These are phyloP conservation scores for Phaethon lepturus DNA, from an alignment of 2,113 vertebrate species.

Conservation along the genomic window DNA sequence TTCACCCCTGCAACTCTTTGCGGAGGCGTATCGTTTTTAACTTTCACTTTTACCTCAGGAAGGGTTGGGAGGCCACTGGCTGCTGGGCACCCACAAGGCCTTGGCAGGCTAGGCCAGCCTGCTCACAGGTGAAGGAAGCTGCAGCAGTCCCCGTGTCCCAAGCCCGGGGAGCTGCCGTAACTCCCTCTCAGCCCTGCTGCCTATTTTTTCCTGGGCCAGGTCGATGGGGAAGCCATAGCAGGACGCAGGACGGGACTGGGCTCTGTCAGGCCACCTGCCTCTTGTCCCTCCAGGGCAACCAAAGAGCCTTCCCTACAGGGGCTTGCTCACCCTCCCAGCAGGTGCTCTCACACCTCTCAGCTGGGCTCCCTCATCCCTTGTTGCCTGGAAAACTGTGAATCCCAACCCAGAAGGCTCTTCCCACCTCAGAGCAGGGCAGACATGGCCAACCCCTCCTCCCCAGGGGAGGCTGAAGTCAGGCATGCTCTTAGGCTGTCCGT, in stretches of 20 bases:
- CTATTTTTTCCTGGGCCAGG: neutral
- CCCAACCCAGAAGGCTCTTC: neutral
- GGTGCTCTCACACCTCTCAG: neutral
- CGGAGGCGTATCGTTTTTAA: accelerated
- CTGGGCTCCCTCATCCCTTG: neutral
- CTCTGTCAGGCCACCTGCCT: neutral
- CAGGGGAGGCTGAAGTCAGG: neutral
- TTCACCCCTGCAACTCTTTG: neutral
- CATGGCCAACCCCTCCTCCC: accelerated
- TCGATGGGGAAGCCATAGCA: neutral
- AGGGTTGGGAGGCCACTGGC: accelerated
- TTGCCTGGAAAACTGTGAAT: accelerated
- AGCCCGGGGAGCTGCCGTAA: neutral
- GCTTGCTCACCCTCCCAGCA: neutral
- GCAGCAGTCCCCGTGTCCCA: neutral
- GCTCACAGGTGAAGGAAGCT: neutral
- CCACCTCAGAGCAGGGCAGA: neutral
- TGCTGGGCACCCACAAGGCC: neutral
- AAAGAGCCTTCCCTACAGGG: too few relatives aligned
- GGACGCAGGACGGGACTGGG: accelerated
- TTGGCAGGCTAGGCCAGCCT: neutral
- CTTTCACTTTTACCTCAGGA: neutral
- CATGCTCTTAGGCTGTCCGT: accelerated
- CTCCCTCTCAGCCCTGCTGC: neutral
- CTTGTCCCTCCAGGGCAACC: accelerated